Evolutionary conservation across 2,888 invertebrate genomes (phyloP).

Genomic region (Sarcophaga variegata): DNA sequence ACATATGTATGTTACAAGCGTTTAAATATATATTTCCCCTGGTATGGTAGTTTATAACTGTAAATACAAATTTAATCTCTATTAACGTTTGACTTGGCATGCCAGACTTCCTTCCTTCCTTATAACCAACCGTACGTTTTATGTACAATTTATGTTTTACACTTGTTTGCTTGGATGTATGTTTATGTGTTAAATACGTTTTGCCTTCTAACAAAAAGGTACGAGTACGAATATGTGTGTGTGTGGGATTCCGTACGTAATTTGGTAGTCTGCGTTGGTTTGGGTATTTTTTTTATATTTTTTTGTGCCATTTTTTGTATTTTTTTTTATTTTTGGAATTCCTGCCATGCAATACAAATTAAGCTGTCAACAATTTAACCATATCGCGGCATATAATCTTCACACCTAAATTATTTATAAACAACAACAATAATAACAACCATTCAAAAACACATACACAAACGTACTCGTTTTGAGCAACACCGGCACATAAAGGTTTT

Average conservation of each 20-base stretch:
- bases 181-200: neutral
- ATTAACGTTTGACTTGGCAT: slow-evolving; percentile 68
- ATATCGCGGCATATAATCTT: slow-evolving; percentile 72
- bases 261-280: slow-evolving; percentile 51
- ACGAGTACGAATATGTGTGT: neutral
- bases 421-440: slow-evolving; percentile 50
- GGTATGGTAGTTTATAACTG: slow-evolving; percentile 39
- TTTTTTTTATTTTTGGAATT: slow-evolving; percentile 53
- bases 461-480: neutral
- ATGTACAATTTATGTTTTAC: slow-evolving; percentile 41
- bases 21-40: no score
- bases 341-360: slow-evolving; percentile 71
- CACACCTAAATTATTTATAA: slow-evolving; percentile 73
- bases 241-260: slow-evolving; percentile 4
- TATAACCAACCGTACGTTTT: slow-evolving; percentile 11
- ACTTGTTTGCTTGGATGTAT: neutral
- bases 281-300: no score
- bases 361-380: slow-evolving; percentile 73
- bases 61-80: slow-evolving; percentile 61
- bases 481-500: neutral
- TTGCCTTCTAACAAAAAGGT: no score
- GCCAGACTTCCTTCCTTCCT: slow-evolving; percentile 67
- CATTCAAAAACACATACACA: slow-evolving; percentile 4
- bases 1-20: no score
- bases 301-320: slow-evolving; percentile 9